phyloP scores from a whole-genome alignment of 2,888 invertebrate genomes.

The Abscondita cerata region DNA sequence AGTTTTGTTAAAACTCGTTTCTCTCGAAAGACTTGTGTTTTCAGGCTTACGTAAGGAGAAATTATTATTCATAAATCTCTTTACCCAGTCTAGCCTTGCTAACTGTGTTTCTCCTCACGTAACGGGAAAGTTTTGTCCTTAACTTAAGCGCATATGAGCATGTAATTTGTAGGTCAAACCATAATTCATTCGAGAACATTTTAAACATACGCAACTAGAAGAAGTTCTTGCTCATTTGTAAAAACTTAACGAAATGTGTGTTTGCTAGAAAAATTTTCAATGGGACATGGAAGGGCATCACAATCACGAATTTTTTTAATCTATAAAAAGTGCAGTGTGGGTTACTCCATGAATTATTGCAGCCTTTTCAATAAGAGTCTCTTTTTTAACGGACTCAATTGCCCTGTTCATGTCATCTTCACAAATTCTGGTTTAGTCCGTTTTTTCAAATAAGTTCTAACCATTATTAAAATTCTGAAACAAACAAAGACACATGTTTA shows the following conservation, averaged over 20 bases:
- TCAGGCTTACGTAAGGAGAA: neutral
- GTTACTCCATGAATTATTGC: neutral
- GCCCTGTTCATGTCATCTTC: neutral
- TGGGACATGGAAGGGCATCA: neutral
- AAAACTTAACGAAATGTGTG: neutral
- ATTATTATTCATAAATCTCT: neutral
- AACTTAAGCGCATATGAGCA: neutral
- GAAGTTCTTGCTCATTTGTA: neutral
- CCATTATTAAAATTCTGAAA: neutral
- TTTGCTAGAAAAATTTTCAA: neutral
- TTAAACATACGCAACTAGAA: constrained; percentile 3
- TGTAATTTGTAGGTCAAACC: neutral
- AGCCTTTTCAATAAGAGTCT: neutral
- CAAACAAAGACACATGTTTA: neutral
- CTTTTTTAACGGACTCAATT: neutral
- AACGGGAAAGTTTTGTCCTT: neutral
- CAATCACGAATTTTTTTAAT: neutral
- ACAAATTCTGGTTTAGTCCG: neutral
- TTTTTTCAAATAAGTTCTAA: neutral
- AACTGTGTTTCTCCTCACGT: neutral
- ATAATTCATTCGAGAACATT: constrained; percentile 1
- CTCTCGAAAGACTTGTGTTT: neutral
- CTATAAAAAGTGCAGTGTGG: neutral
- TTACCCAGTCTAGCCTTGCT: neutral
- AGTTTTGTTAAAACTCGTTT: neutral